Conservation (phyloP, 1,140 invertebrate species). For the Ceratitis capitata region DNA sequence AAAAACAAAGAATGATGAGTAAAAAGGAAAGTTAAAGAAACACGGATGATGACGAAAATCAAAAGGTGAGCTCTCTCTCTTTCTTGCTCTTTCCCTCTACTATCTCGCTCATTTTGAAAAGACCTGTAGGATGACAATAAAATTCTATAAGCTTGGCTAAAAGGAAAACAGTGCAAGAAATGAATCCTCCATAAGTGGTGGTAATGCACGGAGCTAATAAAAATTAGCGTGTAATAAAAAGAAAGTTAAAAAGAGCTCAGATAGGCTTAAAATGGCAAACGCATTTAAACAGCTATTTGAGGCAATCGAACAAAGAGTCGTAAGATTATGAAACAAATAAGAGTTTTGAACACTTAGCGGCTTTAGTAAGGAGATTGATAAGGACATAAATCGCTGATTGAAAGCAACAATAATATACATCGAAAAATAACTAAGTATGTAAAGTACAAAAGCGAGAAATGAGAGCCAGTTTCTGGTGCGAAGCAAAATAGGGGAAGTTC, state of each 20-base stretch:
- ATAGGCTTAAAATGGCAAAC: background rate
- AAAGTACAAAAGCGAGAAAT: no score
- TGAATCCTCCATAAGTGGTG: background rate
- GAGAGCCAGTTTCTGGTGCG: no score
- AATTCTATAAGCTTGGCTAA: background rate
- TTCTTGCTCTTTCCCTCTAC: no score
- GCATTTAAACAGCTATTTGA: background rate
- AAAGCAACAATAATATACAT: no score
- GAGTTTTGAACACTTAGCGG: no score
- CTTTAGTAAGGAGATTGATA: no score
- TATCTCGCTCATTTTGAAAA: background rate
- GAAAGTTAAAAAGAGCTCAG: background rate
- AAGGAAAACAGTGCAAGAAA: background rate
- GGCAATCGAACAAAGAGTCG: background rate
- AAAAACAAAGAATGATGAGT: background rate
- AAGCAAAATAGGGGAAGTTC: no score
- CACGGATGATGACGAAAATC: background rate
- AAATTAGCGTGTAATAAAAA: background rate
- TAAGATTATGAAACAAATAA: no score
- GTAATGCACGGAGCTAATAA: background rate
- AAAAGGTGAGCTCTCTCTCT: no score
- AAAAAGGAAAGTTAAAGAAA: background rate
- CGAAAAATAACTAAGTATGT: no score
- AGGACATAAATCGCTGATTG: no score
- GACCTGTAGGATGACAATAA: background rate